Evolutionary conservation across 2,888 invertebrate species (phyloP).

Genomic region (Hyalella azteca): DNA sequence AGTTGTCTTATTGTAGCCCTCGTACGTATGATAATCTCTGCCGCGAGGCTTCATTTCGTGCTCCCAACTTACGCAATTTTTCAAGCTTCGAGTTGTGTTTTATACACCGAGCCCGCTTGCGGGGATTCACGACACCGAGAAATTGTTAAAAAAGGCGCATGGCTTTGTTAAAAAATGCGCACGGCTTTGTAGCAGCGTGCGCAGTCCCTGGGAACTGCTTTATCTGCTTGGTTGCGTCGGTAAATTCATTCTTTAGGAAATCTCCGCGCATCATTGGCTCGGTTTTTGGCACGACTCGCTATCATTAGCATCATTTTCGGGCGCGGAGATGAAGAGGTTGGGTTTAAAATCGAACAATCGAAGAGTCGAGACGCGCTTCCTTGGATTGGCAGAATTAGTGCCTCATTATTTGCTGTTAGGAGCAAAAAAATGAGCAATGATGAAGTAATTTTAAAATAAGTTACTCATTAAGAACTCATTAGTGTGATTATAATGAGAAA

Average conservation of each 20-base stretch:
- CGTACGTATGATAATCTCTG: constrained; percentile 5
- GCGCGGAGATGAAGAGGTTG: too few species aligned
- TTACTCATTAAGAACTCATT: too few species aligned
- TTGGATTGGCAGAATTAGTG: background rate
- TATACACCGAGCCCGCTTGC: background rate
- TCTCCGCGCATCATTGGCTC: background rate
- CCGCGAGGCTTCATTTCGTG: background rate
- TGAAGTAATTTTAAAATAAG: too few species aligned
- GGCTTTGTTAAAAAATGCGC: background rate
- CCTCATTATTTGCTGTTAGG: background rate
- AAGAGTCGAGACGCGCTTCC: background rate
- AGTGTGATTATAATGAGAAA: too few species aligned
- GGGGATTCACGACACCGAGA: too few species aligned
- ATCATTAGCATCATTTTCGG: constrained; percentile 2
- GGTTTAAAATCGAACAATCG: too few species aligned
- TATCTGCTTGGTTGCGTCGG: background rate
- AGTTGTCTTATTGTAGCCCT: background rate
- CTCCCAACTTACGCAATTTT: background rate
- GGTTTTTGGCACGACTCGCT: background rate
- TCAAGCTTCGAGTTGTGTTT: background rate
- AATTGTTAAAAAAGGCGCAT: too few species aligned
- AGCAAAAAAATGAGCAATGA: too few species aligned
- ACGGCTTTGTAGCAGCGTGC: background rate
- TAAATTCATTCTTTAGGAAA: background rate
- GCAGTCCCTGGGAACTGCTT: background rate